Base-by-base conservation (phyloP, 2,797 vertebrate genomes). In the Gallinago stenura region DNA sequence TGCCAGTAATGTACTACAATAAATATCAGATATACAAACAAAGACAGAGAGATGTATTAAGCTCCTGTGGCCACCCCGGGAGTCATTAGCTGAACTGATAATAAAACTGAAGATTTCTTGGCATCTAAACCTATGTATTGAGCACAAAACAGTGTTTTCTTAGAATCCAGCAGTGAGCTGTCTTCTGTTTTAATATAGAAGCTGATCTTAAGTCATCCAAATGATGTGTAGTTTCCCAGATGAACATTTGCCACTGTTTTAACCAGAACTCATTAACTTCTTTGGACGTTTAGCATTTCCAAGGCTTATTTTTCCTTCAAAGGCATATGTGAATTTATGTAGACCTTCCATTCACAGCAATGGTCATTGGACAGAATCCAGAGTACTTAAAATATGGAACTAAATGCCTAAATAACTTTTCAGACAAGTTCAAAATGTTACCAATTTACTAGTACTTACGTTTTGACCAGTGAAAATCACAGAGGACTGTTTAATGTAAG, bases 21-120 rank as follows among this genome's bases (percentile, higher is more conserved):
- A 91, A 70, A 50, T 76, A 84, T 31, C 43, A 65, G 30, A 61
- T 46, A 60, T 25, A 70, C 11, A 88, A 78, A 45, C 13, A 60
- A 78, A 87, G 83, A 76, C 35, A 79, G 43, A 78, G 51, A 83
- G 39, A 85, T 78, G 13, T 57, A 46, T 90, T 90, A 65, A 89
- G 57, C 12, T 94, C 17, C 19, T 76, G 31, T 61, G 25, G 45
- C 28, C 60, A 92, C 53, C 53, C 19, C 92, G 90, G 68, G 88
- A 95, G 57, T 35, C 78, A 61, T 82, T 94, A 93, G 19, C 41
- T 89, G 60, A 87, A 62, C 46, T 61, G 31, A 80, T 57, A 77
- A 73, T 80, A 83, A 95, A 96, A 71, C 12, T 35, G 28, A 90
- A 87, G 37, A 64, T 79, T 94, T 94, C 33, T 91, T 95, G 41